Evolutionary conservation across 1,140 invertebrate species (phyloP), one percentile per base, ranked within the genome.

Genomic region (Hypothenemus hampei): DNA sequence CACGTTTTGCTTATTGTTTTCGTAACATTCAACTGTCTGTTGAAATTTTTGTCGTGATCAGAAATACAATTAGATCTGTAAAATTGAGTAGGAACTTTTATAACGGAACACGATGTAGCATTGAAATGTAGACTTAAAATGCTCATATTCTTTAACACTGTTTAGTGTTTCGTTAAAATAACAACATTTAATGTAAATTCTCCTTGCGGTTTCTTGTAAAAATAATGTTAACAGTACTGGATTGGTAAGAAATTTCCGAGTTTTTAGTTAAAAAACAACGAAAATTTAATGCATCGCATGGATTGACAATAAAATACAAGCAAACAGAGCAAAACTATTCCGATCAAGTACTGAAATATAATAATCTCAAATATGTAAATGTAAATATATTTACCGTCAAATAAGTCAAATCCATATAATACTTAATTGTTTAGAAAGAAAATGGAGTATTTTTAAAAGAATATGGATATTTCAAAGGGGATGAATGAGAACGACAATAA

Each of bases 81-180:
- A 44, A 52, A 57, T 51, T 49, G 33, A 21, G 37, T 45, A 61
- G 26, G 47, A 35, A 43, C 8, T 40, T 55, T 46, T 45, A 21
- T 23, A 53, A 45, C 10, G 18, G 21, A 15, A 24, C 8, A 10
- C 15, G 16, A 21, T 22, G 43, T 41, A 57, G 21, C 4, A 33
- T 10, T 23, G 40, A 10, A 31, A 45, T 43, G 13, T 50, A 23
- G n/a, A 39, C 10, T 10, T 43, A 31, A 43, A 51, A 37, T 47
- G 67, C 57, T 65, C 64, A 62, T 69, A 70, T 69, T 47, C 67
- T 56, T 63, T 51, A n/a, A n/a, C n/a, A n/a, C n/a, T 64, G 16
- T 39, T 39, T 13, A n/a, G 16, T n/a, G 36, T n/a, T n/a, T 55
- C n/a, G 20, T 21, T 10, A 37, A 49, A 39, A 16, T 16, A 11